Conservation (phyloP, 2,888 invertebrate species). For the Myathropa florea region DNA sequence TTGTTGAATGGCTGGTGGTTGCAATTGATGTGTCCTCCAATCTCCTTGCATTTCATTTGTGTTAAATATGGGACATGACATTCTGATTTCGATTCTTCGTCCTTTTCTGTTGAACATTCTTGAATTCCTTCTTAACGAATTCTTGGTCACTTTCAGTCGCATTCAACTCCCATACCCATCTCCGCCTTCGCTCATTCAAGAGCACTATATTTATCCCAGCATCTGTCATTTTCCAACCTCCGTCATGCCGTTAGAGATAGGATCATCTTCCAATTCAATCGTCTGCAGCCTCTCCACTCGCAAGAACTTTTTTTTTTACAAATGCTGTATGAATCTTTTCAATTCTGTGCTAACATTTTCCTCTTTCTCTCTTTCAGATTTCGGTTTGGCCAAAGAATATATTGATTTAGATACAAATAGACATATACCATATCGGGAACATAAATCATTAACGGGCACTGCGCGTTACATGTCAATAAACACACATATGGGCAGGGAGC, state of each 20-base stretch:
- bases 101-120: neutral
- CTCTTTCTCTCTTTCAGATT: conserved; percentile 86
- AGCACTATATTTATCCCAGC: too few species aligned
- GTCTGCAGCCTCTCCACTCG: neutral
- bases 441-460: conserved; percentile 99
- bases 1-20: neutral
- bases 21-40: neutral
- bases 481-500: conserved; percentile 99
- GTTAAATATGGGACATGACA: neutral
- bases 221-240: too few species aligned
- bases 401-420: conserved; percentile 99
- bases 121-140: neutral
- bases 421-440: conserved; percentile 99
- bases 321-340: neutral
- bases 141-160: neutral
- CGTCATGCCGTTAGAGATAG: neutral
- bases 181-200: neutral
- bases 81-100: neutral
- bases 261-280: neutral
- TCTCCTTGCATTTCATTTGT: neutral
- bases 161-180: too few species aligned
- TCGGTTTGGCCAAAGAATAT: conserved; percentile 99
- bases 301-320: neutral
- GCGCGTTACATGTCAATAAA: conserved; percentile 99
- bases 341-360: neutral